These are phyloP conservation scores for Drosophila bunnanda DNA, from an alignment of 2,888 invertebrate genomes.

Conservation along the genomic window DNA sequence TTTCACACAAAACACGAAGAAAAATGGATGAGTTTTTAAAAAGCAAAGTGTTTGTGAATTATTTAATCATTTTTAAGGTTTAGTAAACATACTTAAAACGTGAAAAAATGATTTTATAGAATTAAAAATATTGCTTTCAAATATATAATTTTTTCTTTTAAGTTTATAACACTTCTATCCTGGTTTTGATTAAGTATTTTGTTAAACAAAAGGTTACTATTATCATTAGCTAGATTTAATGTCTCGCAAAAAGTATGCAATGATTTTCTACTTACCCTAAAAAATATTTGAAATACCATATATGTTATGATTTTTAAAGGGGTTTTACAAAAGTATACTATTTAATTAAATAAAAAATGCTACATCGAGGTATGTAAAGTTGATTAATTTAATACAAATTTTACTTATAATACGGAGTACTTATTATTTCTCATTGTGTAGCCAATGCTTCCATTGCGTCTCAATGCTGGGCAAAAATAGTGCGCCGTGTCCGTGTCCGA, in stretches of 20 bases:
- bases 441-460: slow-evolving; percentile 51
- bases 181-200: too few species aligned
- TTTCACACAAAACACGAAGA: slow-evolving; percentile 34
- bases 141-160: too few species aligned
- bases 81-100: background rate
- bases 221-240: too few species aligned
- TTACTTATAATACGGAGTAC: too few species aligned
- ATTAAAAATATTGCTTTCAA: too few species aligned
- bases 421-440: background rate
- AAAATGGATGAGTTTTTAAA: background rate
- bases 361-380: too few species aligned
- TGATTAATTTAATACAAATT: background rate
- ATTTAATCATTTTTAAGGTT: background rate
- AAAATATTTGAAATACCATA: too few species aligned
- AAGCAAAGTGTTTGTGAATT: background rate
- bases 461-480: slow-evolving; percentile 66
- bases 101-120: background rate
- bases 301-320: background rate
- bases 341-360: background rate
- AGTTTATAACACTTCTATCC: too few species aligned
- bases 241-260: background rate
- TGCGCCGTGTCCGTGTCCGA: slow-evolving; percentile 47
- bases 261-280: background rate
- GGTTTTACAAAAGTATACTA: background rate
- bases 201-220: too few species aligned